A percentile compares a stretch with the other conserved stretches of the same genome.
phyloP scores from a whole-genome alignment of 1,140 invertebrate genomes.

The Procambarus virginalis region DNA sequence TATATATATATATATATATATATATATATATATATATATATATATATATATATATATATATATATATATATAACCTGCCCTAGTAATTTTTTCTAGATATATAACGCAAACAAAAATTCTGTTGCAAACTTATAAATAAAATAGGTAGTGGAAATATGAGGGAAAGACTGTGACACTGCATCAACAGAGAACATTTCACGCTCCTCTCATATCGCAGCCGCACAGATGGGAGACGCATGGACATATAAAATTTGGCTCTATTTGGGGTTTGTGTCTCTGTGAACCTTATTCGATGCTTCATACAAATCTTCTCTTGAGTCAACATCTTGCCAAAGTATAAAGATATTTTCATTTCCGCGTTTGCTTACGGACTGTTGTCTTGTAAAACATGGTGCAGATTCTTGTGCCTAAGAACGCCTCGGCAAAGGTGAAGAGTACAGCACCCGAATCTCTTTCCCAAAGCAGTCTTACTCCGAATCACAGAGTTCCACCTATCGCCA shows the following conservation, averaged over 20 bases:
- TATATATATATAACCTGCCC: too few relatives aligned
- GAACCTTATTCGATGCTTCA: constrained; percentile 2
- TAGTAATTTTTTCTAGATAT: too few relatives aligned
- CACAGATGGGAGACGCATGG: neutral
- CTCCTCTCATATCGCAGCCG: neutral
- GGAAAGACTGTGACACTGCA: too few relatives aligned
- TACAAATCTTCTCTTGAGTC: neutral
- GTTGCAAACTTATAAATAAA: too few relatives aligned
- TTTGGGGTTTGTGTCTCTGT: constrained; percentile 6
- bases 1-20: too few relatives aligned
- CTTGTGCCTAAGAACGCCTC: neutral
- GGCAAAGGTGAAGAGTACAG: neutral
- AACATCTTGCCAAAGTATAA: neutral
- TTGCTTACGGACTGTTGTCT: neutral
- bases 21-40: too few relatives aligned
- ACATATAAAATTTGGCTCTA: neutral
- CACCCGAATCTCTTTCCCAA: neutral
- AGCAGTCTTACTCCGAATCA: neutral
- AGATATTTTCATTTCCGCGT: neutral
- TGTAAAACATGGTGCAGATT: neutral
- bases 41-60: too few relatives aligned
- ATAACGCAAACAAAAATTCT: too few relatives aligned
- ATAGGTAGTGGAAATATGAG: too few relatives aligned
- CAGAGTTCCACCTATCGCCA: neutral
- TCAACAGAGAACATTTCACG: neutral